Conservation (phyloP, 1,140 invertebrate genomes). For the Proales similis region DNA sequence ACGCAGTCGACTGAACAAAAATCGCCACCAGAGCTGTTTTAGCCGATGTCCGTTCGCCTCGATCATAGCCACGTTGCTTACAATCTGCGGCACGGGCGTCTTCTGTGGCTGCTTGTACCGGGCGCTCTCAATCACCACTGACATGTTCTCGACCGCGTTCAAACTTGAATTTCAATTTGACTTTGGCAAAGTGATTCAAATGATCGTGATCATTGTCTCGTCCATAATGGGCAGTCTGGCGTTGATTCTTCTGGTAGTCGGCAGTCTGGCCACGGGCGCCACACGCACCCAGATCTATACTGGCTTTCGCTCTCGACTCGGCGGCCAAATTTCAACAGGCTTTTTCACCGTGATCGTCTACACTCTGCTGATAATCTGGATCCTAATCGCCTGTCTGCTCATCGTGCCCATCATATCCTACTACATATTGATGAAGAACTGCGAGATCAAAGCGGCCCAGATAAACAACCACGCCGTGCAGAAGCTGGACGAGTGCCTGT, state of each 20-base stretch:
- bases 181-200: slow-evolving; percentile 1
- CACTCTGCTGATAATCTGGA: slow-evolving; percentile 21
- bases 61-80: slow-evolving; percentile 20
- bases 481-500: slow-evolving; percentile 31
- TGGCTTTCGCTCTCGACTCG: slow-evolving; percentile 21
- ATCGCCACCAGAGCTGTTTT: slow-evolving; percentile 12
- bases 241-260: slow-evolving; percentile 28
- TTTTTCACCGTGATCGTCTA: slow-evolving; percentile 37
- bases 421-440: slow-evolving; percentile 38
- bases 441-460: slow-evolving; percentile 27
- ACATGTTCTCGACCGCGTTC: slow-evolving; percentile 3
- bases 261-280: slow-evolving; percentile 34
- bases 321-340: slow-evolving; percentile 26
- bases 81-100: slow-evolving; percentile 20
- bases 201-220: slow-evolving; percentile 17
- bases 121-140: slow-evolving; percentile 1
- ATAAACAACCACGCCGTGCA: slow-evolving; percentile 32
- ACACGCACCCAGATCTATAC: slow-evolving; percentile 31
- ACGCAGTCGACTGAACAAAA: slow-evolving; percentile 13
- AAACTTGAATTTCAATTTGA: slow-evolving; percentile 33
- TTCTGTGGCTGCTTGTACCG: slow-evolving; percentile 35
- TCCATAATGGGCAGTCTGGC: slow-evolving; percentile 22
- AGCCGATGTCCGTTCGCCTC: slow-evolving; percentile 36
- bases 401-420: slow-evolving; percentile 31
- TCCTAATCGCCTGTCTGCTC: background rate